These are phyloP conservation scores for Calycopis cecrops DNA, from an alignment of 1,140 invertebrate species.

Conservation along the genomic window DNA sequence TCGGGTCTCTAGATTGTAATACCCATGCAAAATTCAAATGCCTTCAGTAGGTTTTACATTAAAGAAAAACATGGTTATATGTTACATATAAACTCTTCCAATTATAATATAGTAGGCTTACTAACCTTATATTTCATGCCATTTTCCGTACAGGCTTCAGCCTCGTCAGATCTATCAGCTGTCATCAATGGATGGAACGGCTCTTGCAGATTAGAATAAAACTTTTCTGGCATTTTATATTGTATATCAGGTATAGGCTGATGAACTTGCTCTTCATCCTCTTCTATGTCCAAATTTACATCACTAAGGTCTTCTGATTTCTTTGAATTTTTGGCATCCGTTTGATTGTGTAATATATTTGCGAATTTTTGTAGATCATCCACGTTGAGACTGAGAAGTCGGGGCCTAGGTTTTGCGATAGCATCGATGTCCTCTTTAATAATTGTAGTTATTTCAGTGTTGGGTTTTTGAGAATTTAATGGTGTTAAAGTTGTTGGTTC, in stretches of 20 bases:
- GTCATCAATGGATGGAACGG: constrained; percentile 48
- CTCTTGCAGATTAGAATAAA: constrained; percentile 57
- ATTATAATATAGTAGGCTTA: too few species aligned
- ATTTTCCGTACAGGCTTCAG: constrained; percentile 54
- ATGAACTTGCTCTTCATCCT: constrained; percentile 48
- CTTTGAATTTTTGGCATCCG: constrained; percentile 37
- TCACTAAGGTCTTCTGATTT: constrained; percentile 53
- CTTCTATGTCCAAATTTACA: constrained; percentile 57
- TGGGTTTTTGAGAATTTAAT: constrained; percentile 28
- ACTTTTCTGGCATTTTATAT: constrained; percentile 57
- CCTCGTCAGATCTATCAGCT: constrained; percentile 49
- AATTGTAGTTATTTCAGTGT: constrained; percentile 23
- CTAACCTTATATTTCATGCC: constrained; percentile 52
- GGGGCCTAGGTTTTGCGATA: constrained; percentile 43
- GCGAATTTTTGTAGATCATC: constrained; percentile 65
- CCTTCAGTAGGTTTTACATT: too few species aligned
- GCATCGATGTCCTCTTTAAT: constrained; percentile 29
- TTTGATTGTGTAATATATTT: constrained; percentile 59
- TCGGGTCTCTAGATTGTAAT: too few species aligned
- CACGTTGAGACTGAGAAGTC: constrained; percentile 57
- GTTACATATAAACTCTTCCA: too few species aligned
- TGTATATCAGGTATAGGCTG: constrained; percentile 31
- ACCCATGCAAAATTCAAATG: too few species aligned
- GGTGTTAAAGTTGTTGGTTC: constrained; percentile 27
- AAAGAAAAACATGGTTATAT: too few species aligned